A percentile compares a stretch with the other conserved stretches of the same genome.
phyloP scores from a whole-genome alignment of 2,888 invertebrate species.

The Scaptomyza polygonia region DNA sequence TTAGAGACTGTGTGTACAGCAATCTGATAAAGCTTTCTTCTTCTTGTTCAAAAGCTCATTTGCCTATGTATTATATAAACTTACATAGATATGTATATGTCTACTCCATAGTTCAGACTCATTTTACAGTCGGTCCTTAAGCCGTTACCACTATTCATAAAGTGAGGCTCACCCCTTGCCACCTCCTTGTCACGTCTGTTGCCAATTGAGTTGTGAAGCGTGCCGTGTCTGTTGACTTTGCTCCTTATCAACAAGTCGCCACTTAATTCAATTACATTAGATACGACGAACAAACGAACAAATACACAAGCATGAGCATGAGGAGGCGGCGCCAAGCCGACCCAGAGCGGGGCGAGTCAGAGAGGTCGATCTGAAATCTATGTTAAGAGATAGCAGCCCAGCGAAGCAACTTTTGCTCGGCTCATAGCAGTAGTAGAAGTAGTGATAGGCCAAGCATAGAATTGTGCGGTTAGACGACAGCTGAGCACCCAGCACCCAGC shows the following conservation, averaged over 20 bases:
- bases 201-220: slow-evolving; percentile 66
- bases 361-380: not conserved
- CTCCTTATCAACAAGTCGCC: slow-evolving; percentile 80
- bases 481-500: slow-evolving; percentile 43
- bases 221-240: slow-evolving; percentile 68
- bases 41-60: slow-evolving; percentile 18
- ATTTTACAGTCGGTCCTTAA: slow-evolving; percentile 30
- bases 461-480: slow-evolving; percentile 58
- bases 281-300: slow-evolving; percentile 60
- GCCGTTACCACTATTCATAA: slow-evolving; percentile 47
- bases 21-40: slow-evolving; percentile 3
- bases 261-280: slow-evolving; percentile 80
- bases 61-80: slow-evolving; percentile 12
- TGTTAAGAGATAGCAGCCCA: slow-evolving; percentile 1
- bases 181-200: slow-evolving; percentile 24
- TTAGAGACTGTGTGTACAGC: not conserved
- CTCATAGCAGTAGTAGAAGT: not conserved
- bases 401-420: slow-evolving; percentile 10
- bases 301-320: slow-evolving; percentile 40
- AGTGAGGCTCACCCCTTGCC: slow-evolving; percentile 18
- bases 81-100: not conserved
- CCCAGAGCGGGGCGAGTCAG: not conserved
- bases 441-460: slow-evolving; percentile 38
- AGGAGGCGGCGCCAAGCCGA: not conserved
- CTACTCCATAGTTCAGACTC: slow-evolving; percentile 6